Evolutionary conservation across 2,113 vertebrate species (phyloP), one percentile per base, ranked within the genome.

Genomic region (Lycaon pictus): DNA sequence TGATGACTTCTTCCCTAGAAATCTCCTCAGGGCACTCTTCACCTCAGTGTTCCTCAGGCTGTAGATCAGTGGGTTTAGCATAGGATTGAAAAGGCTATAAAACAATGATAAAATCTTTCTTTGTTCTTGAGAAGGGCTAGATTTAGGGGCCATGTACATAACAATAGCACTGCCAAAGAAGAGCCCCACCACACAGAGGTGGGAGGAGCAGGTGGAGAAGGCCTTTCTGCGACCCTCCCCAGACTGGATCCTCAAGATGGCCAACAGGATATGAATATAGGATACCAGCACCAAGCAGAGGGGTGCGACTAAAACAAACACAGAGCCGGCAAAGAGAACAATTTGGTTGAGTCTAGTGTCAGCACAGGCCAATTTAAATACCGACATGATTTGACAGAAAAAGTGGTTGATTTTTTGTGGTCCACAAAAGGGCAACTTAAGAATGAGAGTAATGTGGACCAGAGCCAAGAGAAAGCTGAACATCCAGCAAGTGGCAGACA

Each of bases 11-110:
- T 62, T 96, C 53, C 35, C 35, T 29, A 94, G 55, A 2, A 74
- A 22, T 58, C 96, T 96, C 17, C 8, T 35, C 10, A 92, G 48
- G 35, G 62, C 83, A 3, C 62, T 48, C 37, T 85, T 94, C 35
- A 95, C 79, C 62, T 93, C 60, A 16, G 80, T 3, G 1, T 93
- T 96, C 22, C 91, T 96, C 86, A 86, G 16, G 10, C 91, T 84
- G 5, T 84, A 96, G 79, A 89, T 93, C 5, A 93, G 23, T 16
- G 95, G 74, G 27, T 96, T 86, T 32, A 91, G 56, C 72, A 81
- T 74, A 19, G 88, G 74, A 35, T 96, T 94, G 92, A 88, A 96
- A 71, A 96, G 88, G 7, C 88, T 87, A 3, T 92, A 92, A 77
- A 95, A 95, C 53, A 95, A 11, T 0, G 69, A 92, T 0, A 95